A percentile compares a stretch with the other conserved stretches of the same genome.
These are phyloP conservation scores for Pyrochroa serraticornis DNA, from an alignment of 2,888 invertebrate genomes.

Conservation along the genomic window DNA sequence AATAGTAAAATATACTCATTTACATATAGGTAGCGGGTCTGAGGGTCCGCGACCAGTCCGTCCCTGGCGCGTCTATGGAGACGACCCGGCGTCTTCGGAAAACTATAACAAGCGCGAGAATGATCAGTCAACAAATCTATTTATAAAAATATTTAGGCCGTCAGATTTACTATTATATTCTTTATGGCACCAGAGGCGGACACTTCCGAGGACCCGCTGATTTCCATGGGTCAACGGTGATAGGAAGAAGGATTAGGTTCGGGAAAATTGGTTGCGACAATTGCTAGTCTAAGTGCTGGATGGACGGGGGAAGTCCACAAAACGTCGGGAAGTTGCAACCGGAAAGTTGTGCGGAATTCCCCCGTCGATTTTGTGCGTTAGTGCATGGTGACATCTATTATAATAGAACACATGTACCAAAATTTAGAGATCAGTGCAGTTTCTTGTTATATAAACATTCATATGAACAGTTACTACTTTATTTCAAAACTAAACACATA, in stretches of 20 bases:
- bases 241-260: constrained; percentile 37
- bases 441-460: constrained; percentile 49
- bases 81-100: constrained; percentile 44
- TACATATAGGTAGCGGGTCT: constrained; percentile 46
- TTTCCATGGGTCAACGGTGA: constrained; percentile 27
- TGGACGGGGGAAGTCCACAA: constrained; percentile 6
- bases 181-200: constrained; percentile 3
- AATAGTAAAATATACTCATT: constrained; percentile 57
- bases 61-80: constrained; percentile 13
- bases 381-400: constrained; percentile 54
- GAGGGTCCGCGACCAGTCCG: background rate
- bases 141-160: constrained; percentile 58
- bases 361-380: constrained; percentile 48
- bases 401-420: constrained; percentile 50
- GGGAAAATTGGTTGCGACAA: constrained; percentile 46
- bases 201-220: background rate
- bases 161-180: constrained; percentile 46
- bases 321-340: constrained; percentile 2
- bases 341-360: background rate
- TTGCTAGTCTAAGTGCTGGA: constrained; percentile 44
- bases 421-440: constrained; percentile 54
- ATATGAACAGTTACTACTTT: constrained; percentile 49
- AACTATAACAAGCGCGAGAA: constrained; percentile 49
- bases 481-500: constrained; percentile 49
- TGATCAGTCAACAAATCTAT: constrained; percentile 54